Evolutionary conservation across 2,113 vertebrate genomes (phyloP).

Genomic region (Myxocyprinus asiaticus): DNA sequence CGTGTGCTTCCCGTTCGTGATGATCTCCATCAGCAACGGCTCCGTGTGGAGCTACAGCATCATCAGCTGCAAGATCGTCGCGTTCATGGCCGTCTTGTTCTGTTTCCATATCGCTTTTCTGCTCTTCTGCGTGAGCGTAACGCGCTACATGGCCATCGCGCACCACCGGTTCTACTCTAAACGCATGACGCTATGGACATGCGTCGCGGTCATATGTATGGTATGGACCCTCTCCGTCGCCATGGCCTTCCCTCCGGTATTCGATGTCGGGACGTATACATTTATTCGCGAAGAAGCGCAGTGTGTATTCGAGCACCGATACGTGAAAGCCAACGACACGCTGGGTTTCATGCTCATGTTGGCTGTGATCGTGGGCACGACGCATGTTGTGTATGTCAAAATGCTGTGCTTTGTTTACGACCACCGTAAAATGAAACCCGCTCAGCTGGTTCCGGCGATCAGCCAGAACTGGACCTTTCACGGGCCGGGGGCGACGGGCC

Average conservation of each 20-base stretch:
- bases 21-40: conserved; percentile 86
- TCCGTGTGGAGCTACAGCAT: conserved; percentile 83
- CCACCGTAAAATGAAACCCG: conserved; percentile 96
- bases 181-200: conserved; percentile 91
- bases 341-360: conserved; percentile 95
- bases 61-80: conserved; percentile 89
- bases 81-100: conserved; percentile 91
- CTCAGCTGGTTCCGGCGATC: conserved; percentile 91
- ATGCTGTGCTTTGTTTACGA: conserved; percentile 95
- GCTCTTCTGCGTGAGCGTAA: conserved; percentile 93
- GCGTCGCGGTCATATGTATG: conserved; percentile 89
- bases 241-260: conserved; percentile 93
- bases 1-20: conserved; percentile 93
- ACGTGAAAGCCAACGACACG: conserved; percentile 91
- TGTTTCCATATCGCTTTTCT: conserved; percentile 95
- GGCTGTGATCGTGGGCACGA: conserved; percentile 86
- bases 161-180: conserved; percentile 96
- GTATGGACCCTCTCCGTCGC: conserved; percentile 94
- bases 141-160: conserved; percentile 95
- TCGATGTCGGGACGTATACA: conserved; percentile 90
- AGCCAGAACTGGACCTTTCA: conserved; percentile 99
- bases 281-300: conserved; percentile 92
- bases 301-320: conserved; percentile 94
- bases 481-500: conserved; percentile 91
- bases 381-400: conserved; percentile 92